Percentiles rank a stretch among this genome's conserved stretches.
Evolutionary conservation across 2,113 vertebrate genomes (phyloP).

Genomic region (Xenotilapia flavipinnis): DNA sequence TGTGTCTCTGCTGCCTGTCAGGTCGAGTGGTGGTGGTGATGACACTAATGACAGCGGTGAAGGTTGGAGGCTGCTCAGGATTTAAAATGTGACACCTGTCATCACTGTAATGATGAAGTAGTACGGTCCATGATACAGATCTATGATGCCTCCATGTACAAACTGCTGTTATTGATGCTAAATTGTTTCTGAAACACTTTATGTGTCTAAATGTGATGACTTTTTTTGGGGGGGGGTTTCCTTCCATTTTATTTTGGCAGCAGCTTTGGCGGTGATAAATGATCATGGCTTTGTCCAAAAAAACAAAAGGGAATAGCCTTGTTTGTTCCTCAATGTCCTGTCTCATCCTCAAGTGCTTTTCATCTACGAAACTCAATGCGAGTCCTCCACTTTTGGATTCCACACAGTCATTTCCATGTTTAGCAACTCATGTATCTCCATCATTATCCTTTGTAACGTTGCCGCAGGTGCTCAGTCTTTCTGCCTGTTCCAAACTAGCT

Average conservation of each 20-base stretch:
- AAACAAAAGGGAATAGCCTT: neutral
- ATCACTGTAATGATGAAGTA: neutral
- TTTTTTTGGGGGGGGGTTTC: neutral
- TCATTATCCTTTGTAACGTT: neutral
- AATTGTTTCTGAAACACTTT: conserved; percentile 2
- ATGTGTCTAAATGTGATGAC: neutral
- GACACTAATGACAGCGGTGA: neutral
- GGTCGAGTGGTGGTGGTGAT: neutral
- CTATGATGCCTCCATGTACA: neutral
- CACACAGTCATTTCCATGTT: neutral
- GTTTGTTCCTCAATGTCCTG: neutral
- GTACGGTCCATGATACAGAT: neutral
- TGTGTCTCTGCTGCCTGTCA: neutral
- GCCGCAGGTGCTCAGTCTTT: neutral
- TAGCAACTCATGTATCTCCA: neutral
- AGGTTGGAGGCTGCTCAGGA: neutral
- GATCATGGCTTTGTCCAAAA: neutral
- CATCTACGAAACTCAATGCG: neutral
- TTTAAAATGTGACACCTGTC: neutral
- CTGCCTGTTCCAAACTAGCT: neutral
- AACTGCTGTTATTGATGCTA: neutral
- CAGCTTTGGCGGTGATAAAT: conserved; percentile 4
- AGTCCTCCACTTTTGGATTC: neutral
- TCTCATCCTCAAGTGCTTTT: conserved; percentile 30
- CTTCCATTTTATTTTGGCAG: neutral